Percentiles rank a stretch among this genome's conserved stretches.
phyloP scores from a whole-genome alignment of 2,888 invertebrate species.

The Ennomos quercinarius region DNA sequence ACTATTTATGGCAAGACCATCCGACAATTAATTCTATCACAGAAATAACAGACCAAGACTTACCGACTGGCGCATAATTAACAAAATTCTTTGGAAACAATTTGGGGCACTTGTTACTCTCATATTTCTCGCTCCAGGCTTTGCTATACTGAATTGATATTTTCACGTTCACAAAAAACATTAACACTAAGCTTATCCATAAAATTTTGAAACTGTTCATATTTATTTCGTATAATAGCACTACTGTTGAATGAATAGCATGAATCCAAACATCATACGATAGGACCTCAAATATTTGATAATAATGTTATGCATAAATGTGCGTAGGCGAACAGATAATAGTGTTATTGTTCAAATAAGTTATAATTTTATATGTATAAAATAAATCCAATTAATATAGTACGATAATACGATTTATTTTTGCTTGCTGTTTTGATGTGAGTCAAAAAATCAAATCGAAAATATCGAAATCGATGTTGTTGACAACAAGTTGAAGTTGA shows the following conservation, averaged over 20 bases:
- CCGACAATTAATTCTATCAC: no score
- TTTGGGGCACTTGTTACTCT: constrained; percentile 81
- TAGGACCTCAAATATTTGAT: constrained; percentile 30
- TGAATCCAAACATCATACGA: constrained; percentile 15
- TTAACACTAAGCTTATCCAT: constrained; percentile 51
- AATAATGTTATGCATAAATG: constrained; percentile 5
- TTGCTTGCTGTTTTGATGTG: no score
- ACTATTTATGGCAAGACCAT: no score
- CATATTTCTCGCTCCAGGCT: constrained; percentile 79
- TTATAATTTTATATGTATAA: no score
- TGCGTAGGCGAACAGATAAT: constrained; percentile 32
- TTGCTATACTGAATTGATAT: constrained; percentile 72
- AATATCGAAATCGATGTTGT: constrained; percentile 20
- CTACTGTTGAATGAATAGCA: constrained; percentile 13
- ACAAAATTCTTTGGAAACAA: constrained; percentile 83
- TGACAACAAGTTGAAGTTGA: no score
- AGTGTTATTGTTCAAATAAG: constrained; percentile 6
- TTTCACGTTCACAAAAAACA: constrained; percentile 58
- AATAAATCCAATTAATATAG: no score
- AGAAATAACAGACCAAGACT: constrained; percentile 46
- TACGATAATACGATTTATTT: no score
- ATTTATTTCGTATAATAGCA: constrained; percentile 28
- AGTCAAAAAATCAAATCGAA: not conserved
- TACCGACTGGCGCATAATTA: constrained; percentile 84
- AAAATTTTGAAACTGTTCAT: constrained; percentile 47